Conservation (phyloP, 2,888 invertebrate species). For the Scaptodrosophila latifasciaeformis region DNA sequence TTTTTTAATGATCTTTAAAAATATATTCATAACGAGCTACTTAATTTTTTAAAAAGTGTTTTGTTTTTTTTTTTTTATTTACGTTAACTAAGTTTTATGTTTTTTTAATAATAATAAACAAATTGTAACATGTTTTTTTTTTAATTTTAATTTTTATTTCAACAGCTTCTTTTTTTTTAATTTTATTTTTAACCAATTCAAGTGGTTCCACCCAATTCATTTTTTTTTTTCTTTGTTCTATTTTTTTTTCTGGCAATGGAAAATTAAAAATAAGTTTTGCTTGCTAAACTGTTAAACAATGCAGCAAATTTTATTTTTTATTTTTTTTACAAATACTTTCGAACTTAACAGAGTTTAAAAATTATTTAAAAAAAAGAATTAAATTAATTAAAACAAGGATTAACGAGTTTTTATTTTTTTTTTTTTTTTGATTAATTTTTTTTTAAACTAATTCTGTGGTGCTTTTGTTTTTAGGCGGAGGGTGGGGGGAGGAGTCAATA, state of each 20-base stretch:
- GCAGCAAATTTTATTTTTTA: no score
- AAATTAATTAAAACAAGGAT: no score
- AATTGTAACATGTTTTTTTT: constrained; percentile 48
- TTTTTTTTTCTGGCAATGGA: constrained; percentile 11
- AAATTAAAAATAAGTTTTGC: no score
- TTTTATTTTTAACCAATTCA: constrained; percentile 6
- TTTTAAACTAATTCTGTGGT: no score
- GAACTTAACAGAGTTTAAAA: no score
- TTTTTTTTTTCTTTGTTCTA: constrained; percentile 2
- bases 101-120: constrained; percentile 67
- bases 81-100: no score
- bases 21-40: constrained; percentile 66
- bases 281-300: no score
- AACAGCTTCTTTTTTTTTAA: constrained; percentile 34
- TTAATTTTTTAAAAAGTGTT: constrained; percentile 64
- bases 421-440: no score
- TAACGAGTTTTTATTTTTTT: no score
- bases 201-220: constrained; percentile 2
- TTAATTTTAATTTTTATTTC: constrained; percentile 23
- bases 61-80: constrained; percentile 23
- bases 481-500: neutral
- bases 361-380: no score
- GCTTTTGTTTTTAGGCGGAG: neutral
- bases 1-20: constrained; percentile 45
- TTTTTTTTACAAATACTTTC: no score